Evolutionary conservation across 2,888 invertebrate species (phyloP), one percentile per base, ranked within the genome.

Genomic region (Allacma fusca): DNA sequence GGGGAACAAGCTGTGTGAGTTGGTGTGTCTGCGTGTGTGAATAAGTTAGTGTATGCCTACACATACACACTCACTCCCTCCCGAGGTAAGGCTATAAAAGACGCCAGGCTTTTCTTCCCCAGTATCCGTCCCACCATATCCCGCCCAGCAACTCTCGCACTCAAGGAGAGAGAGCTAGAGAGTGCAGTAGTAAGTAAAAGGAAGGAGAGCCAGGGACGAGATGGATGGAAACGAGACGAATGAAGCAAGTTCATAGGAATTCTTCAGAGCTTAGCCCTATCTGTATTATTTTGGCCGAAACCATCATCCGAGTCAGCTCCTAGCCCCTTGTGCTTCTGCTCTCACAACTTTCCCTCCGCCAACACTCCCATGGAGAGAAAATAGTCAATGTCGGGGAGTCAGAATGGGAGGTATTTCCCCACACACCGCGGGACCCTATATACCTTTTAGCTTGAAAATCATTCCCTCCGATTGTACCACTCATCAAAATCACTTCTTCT

Each of bases 401-500:
- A 12, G 50, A 12, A 13, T 50, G 50, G 50, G n/a, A n/a, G 50
- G n/a, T 19, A 13, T 19, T 19, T 50, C 16, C 50, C n/a, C 50
- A 50, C 50, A 50, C 50, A 50, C 50, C 50, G n/a, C n/a, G 50
- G 50, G 50, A 13, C 50, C 16, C n/a, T n/a, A n/a, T 50, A 50
- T 4, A 34, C 50, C 50, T 50, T n/a, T 16, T 24, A n/a, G 23
- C 26, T 62, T 23, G 62, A 62, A 68, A 44, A 43, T 24, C 44
- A 24, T 69, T 67, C 24, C 67, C 67, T 67, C 67, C 69, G 69
- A 44, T 24, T 69, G 24, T 69, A n/a, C 34, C 43, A 43, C 69
- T 69, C 71, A 71, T 71, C 71, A 71, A 71, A 71, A 71, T 71
- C 71, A 71, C 71, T 71, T 71, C 69, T 34, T 67, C 69, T 69